Base-by-base conservation (phyloP, 2,888 invertebrate genomes). In the Strigamia transsilvanica region DNA sequence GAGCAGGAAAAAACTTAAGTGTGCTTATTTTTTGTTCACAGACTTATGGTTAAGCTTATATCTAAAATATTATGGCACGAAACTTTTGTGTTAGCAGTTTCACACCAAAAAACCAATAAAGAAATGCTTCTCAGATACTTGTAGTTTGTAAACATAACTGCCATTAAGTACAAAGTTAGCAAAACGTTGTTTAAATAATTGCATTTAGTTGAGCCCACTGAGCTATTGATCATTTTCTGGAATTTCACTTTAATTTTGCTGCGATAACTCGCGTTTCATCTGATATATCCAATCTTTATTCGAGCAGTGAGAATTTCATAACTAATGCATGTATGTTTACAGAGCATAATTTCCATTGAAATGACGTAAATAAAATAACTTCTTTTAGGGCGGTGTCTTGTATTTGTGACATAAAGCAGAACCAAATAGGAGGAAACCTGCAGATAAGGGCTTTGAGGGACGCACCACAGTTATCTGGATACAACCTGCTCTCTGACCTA, bases 401-500 rank as follows among this genome's bases (percentile, higher is more conserved):
- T 56, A 15, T n/a, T 38, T 56, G 1, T 56, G 56, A 56, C 56
- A 7, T 56, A 56, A 56, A 15, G 6, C 56, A 18, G 18, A 56
- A 18, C 21, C n/a, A 18, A 56, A 18, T 56, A 18, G 56, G 18
- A n/a, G 21, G 56, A 56, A 56, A 9, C 56, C 56, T 18, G 1
- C 18, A 56, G 56, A 56, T 56, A 56, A 56, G 56, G 18, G 56
- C 56, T 18, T 56, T 56, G 56, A 56, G 21, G 56, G 18, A 5
- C 9, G 56, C 56, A 56, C 2, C 18, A n/a, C 9, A 56, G 56
- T 56, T 56, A 56, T 56, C 56, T 56, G 56, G 56, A 56, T 56
- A 56, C 56, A 56, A 56, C 56, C 56, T 56, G 56, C 56, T 56
- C 56, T 18, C 18, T 56, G 56, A 56, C 56, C 56, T 56, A 56